phyloP scores from a whole-genome alignment of 2,888 invertebrate genomes.

The Parnassius orleans region DNA sequence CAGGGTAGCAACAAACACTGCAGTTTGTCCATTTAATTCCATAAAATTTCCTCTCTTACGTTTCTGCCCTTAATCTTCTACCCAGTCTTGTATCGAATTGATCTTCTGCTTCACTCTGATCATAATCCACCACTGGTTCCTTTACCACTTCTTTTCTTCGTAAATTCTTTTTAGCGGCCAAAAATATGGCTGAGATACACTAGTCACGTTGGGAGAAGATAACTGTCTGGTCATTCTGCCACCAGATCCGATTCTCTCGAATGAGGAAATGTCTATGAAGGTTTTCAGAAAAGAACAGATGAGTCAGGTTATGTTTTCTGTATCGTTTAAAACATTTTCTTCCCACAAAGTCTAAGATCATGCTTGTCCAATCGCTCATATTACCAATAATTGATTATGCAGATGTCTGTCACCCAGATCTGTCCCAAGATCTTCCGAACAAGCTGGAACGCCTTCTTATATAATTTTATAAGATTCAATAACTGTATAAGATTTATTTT shows the following conservation, averaged over 20 bases:
- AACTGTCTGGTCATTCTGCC: constrained; percentile 56
- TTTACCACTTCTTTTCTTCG: constrained; percentile 62
- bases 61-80: constrained; percentile 52
- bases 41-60: constrained; percentile 57
- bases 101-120: constrained; percentile 74
- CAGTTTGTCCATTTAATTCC: constrained; percentile 63
- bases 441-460: no score
- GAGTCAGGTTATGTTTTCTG: no score
- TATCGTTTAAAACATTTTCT: no score
- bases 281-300: constrained; percentile 74
- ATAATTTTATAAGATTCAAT: no score
- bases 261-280: constrained; percentile 60
- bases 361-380: no score
- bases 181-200: constrained; percentile 59
- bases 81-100: constrained; percentile 66
- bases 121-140: constrained; percentile 74
- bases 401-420: no score
- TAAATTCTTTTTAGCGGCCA: constrained; percentile 55
- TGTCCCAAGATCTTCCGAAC: no score
- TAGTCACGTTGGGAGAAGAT: constrained; percentile 66
- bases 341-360: no score
- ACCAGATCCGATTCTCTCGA: constrained; percentile 54
- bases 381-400: no score
- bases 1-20: constrained; percentile 71
- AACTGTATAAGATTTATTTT: no score